Evolutionary conservation across 2,797 vertebrate genomes (phyloP).

Genomic region (Morelia viridis): DNA sequence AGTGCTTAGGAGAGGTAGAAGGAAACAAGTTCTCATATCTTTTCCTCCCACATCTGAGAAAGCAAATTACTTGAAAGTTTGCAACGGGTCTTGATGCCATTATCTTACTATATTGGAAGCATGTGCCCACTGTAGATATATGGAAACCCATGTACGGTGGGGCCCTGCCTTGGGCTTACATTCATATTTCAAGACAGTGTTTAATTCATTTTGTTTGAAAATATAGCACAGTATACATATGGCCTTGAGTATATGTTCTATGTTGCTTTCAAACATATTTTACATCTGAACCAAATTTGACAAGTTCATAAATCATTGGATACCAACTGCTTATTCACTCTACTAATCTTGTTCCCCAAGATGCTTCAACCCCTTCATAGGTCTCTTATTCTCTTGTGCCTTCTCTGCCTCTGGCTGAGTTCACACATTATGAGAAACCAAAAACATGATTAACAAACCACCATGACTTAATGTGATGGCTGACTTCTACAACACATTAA

Average conservation of each 20-base stretch:
- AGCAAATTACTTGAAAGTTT: neutral
- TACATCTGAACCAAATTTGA: neutral
- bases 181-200: neutral
- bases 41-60: neutral
- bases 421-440: neutral
- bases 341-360: neutral
- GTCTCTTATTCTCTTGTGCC: neutral
- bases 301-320: neutral
- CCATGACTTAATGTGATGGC: neutral
- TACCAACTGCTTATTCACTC: neutral
- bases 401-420: neutral
- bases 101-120: neutral
- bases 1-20: too few species aligned
- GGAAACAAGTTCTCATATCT: neutral
- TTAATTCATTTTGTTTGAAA: neutral
- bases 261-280: neutral
- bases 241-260: neutral
- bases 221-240: neutral
- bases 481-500: neutral
- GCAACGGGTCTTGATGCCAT: neutral
- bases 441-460: neutral
- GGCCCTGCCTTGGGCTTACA: neutral
- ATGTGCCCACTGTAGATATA: neutral
- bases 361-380: neutral
- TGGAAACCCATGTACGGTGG: neutral